These are phyloP conservation scores for Dendroctonus valens DNA, from an alignment of 1,140 invertebrate species.

Conservation along the genomic window DNA sequence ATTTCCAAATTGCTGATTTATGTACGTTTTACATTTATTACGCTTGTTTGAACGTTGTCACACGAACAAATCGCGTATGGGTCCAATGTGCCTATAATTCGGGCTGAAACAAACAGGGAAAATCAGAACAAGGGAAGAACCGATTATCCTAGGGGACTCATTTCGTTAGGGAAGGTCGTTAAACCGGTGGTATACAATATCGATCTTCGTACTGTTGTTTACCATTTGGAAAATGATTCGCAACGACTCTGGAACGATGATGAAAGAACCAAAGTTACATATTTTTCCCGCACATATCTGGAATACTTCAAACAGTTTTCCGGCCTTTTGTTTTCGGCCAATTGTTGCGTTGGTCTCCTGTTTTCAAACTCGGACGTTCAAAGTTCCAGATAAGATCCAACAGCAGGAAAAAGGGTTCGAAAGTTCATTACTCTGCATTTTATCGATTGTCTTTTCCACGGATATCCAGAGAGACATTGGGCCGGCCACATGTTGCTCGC, in stretches of 20 bases:
- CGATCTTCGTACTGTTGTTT: conserved; percentile 2
- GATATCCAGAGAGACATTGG: conserved; percentile 6
- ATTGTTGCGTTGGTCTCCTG: no score
- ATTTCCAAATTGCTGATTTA: no score
- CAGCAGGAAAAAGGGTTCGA: conserved; percentile 21
- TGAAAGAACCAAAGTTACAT: no score
- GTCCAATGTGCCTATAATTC: no score
- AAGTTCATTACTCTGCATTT: conserved; percentile 31
- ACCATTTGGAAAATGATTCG: background rate
- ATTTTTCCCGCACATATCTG: no score
- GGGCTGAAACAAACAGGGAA: background rate
- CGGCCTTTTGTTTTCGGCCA: no score
- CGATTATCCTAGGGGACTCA: conserved; percentile 6
- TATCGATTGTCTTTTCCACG: conserved; percentile 30
- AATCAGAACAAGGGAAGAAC: conserved; percentile 10
- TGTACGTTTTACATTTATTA: no score
- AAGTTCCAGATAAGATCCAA: background rate
- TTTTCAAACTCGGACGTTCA: no score
- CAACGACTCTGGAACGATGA: background rate
- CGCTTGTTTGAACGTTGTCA: no score
- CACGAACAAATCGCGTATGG: no score
- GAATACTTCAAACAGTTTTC: no score
- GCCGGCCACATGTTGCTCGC: conserved; percentile 19
- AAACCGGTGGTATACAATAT: conserved; percentile 9
- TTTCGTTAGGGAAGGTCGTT: conserved; percentile 20